phyloP scores from a whole-genome alignment of 2,888 invertebrate genomes.

The Caenorhabditis parvicauda region DNA sequence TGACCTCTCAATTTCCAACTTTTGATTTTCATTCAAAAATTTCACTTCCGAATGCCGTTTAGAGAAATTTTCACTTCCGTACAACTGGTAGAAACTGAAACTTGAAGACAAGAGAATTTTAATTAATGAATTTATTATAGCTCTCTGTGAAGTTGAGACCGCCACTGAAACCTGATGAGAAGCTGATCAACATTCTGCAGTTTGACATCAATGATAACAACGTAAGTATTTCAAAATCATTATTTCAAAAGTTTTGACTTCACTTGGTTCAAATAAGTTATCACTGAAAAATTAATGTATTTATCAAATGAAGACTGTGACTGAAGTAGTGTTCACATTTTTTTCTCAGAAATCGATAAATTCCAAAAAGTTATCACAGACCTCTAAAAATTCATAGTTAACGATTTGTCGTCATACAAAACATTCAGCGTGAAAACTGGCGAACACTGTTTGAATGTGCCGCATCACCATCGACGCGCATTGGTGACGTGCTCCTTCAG shows the following conservation, averaged over 20 bases:
- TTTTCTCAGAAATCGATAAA: background rate
- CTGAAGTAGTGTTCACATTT: background rate
- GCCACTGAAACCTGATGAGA: constrained; percentile 40
- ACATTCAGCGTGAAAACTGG: constrained; percentile 39
- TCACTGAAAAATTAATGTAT: no score
- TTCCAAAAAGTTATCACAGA: constrained; percentile 7
- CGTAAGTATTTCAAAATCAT: constrained; percentile 4
- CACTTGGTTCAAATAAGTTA: no score
- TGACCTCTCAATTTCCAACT: no score
- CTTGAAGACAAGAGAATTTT: no score
- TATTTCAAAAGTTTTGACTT: background rate
- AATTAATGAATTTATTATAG: no score
- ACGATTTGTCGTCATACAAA: constrained; percentile 1
- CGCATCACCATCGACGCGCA: constrained; percentile 15
- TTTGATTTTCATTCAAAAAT: no score
- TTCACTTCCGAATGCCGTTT: no score
- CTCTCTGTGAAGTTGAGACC: constrained; percentile 38
- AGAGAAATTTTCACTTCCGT: no score
- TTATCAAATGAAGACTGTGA: background rate
- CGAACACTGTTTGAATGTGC: constrained; percentile 43
- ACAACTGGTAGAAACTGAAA: no score
- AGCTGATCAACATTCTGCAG: constrained; percentile 31
- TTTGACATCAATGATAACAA: constrained; percentile 34
- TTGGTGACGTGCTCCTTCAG: constrained; percentile 38
- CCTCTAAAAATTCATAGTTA: constrained; percentile 3